Evolutionary conservation across 2,797 vertebrate genomes (phyloP).

Genomic region (Anguilla marmorata): DNA sequence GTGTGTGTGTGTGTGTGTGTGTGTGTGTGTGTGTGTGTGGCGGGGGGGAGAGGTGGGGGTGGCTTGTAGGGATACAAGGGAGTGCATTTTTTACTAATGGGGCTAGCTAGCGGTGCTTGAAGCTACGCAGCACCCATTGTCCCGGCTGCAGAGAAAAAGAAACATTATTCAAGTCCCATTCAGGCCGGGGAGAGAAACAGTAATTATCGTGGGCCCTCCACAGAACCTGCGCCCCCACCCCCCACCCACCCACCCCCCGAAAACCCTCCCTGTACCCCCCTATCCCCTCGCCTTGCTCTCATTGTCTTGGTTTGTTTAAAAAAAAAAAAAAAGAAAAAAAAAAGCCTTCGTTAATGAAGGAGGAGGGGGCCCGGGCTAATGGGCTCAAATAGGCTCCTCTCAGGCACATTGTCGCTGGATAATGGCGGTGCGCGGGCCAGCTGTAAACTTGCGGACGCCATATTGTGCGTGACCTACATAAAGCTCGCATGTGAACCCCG

Average conservation of each 20-base stretch:
- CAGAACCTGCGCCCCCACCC: conserved; percentile 58
- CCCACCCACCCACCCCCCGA: conserved; percentile 31
- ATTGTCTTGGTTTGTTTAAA: conserved; percentile 81
- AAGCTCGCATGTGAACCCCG: conserved; percentile 58
- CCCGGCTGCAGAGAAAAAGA: conserved; percentile 77
- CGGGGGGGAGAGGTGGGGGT: conserved; percentile 2
- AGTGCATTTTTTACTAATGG: conserved; percentile 80
- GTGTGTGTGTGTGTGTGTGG: neutral
- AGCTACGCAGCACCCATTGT: conserved; percentile 75
- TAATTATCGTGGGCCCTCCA: conserved; percentile 80
- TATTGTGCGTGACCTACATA: conserved; percentile 66
- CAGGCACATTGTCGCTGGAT: conserved; percentile 58
- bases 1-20: neutral
- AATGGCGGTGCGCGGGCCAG: conserved; percentile 64
- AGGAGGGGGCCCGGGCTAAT: conserved; percentile 72
- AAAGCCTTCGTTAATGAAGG: conserved; percentile 76
- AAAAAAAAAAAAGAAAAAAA: conserved; percentile 60
- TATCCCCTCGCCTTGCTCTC: conserved; percentile 64
- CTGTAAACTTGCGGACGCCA: conserved; percentile 66
- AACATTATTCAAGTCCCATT: conserved; percentile 89
- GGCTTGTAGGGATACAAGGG: conserved; percentile 47
- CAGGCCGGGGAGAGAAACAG: conserved; percentile 75
- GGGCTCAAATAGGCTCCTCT: conserved; percentile 76
- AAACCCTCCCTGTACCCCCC: conserved; percentile 25
- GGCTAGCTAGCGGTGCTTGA: conserved; percentile 75